Evolutionary conservation across 2,113 vertebrate genomes (phyloP), one percentile per base, ranked within the genome.

Genomic region (Pangasianodon gigas): DNA sequence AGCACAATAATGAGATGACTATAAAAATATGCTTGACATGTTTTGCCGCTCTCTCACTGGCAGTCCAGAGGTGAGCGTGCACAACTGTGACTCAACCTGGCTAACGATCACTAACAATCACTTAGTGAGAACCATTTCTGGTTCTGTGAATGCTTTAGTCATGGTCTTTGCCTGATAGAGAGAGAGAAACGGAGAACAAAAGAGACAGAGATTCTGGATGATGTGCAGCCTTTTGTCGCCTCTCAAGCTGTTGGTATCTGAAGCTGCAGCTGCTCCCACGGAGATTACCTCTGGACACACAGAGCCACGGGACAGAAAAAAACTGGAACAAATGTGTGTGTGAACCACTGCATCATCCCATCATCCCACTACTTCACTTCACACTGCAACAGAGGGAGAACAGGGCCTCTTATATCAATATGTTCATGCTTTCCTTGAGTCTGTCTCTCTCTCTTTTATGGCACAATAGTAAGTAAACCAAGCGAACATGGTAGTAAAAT

Each of bases 281-380:
- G 86, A 91, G 89, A 87, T 88, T 91, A 92, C 24, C 41, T 24
- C 71, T 89, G 77, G 56, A 85, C 77, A 82, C 82, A 85, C 44
- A n/a, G 41, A 3, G 24, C 37, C 54, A 41, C 74, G 21, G 85
- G 56, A 62, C 82, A 85, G 85, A 84, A 62, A n/a, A 19, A 85
- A 87, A 89, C 88, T 88, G 81, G 86, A 92, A 89, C 91, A 91
- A 92, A 92, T 88, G 79, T 75, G 62, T 75, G 84, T 90, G 81
- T 87, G 81, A 89, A 86, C 88, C 41, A 52, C 85, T 87, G 62
- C 88, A 89, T 83, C 56, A 89, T 92, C 88, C 88, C 88, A 87
- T 83, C 56, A 89, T 92, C 85, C 87, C 80, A 90, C 32, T 77
- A 82, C 84, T 71, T 85, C 46, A 48, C 41, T 77, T 82, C 79